Evolutionary conservation across 2,113 vertebrate genomes (phyloP), one percentile per base, ranked within the genome.

Genomic region (Ictalurus punctatus): DNA sequence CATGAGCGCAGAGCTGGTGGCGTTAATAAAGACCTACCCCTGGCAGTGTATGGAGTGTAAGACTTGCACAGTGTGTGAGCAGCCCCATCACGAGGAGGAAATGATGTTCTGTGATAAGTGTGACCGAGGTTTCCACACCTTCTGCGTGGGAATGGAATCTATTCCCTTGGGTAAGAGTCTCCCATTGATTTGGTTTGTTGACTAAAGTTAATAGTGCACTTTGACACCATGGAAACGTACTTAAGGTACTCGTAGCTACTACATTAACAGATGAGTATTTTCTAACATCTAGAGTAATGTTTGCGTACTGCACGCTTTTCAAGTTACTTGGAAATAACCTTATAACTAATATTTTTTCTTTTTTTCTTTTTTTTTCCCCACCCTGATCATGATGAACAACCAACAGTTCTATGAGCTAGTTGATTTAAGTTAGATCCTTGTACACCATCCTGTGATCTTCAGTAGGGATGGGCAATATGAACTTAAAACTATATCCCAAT

Each of bases 41-140:
- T 99, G 98, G 98, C 98, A 99, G 93, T 99, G 98, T 91, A 99
- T 99, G 98, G 98, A 99, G 93, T 99, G 98, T 92, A 99, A 99
- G 94, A 98, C 98, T 0, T 99, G 98, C 96, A 97, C 97, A 83
- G 94, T 99, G 87, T 99, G 98, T 37, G 96, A 98, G 94, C 97
- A 99, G 93, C 98, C 98, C 83, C 98, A 99, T 92, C 98, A 99
- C 0, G 98, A 99, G 96, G 98, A 99, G 89, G 97, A 99, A 93
- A 98, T 99, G 98, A 99, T 99, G 98, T 99, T 99, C 96, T 99
- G 98, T 93, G 98, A 99, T 93, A 96, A 98, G 88, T 99, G 98
- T 95, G 98, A 99, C 93, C 95, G 98, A 85, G 98, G 98, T 63
- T 98, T 97, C 94, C 98, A 99, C 96, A 99, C 98, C 5, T 99